phyloP scores from a whole-genome alignment of 2,888 invertebrate species.

The Caenorhabditis drosophilae region DNA sequence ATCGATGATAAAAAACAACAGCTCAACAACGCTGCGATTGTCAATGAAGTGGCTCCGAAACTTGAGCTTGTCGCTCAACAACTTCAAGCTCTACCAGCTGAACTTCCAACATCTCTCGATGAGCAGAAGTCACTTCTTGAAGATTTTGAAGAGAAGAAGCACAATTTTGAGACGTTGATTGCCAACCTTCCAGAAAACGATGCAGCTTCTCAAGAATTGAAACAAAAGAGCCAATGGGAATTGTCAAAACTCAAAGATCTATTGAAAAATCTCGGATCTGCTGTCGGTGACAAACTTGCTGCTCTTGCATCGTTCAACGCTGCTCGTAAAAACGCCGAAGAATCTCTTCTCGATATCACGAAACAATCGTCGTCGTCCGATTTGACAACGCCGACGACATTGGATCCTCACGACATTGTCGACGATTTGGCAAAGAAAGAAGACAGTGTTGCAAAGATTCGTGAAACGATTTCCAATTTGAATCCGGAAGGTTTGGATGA shows the following conservation, averaged over 20 bases:
- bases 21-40: constrained; percentile 22
- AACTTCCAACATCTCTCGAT: constrained; percentile 21
- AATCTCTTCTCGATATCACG: constrained; percentile 40
- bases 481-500: constrained; percentile 40
- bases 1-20: constrained; percentile 20
- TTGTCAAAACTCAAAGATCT: constrained; percentile 42
- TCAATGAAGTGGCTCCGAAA: constrained; percentile 35
- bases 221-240: constrained; percentile 42
- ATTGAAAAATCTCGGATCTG: constrained; percentile 39
- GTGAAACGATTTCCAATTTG: constrained; percentile 24
- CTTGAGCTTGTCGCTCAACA: constrained; percentile 27
- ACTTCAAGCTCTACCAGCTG: constrained; percentile 30
- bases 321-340: constrained; percentile 49
- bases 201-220: constrained; percentile 35
- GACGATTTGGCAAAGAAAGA: constrained; percentile 28
- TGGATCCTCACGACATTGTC: constrained; percentile 30
- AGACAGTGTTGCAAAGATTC: constrained; percentile 27
- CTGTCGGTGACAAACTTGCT: constrained; percentile 50
- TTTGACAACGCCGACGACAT: constrained; percentile 13
- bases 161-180: constrained; percentile 36
- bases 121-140: constrained; percentile 40
- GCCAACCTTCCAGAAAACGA: constrained; percentile 28
- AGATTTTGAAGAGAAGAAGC: constrained; percentile 31
- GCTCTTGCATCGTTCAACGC: constrained; percentile 52
- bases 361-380: constrained; percentile 9